Evolutionary conservation across 2,113 vertebrate species (phyloP).

Genomic region (Ophthalmotilapia sp.): DNA sequence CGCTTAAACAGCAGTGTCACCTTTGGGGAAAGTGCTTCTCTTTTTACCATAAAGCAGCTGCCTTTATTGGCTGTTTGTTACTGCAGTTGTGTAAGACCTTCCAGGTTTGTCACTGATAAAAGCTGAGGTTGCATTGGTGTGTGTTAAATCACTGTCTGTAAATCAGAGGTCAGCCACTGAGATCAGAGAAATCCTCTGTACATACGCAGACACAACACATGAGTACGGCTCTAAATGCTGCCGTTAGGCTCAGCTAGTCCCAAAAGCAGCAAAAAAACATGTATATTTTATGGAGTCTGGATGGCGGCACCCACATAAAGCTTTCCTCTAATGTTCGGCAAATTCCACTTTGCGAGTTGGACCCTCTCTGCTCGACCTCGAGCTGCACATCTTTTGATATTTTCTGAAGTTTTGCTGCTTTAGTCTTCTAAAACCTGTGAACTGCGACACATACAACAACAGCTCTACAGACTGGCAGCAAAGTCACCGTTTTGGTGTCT

Average conservation of each 20-base stretch:
- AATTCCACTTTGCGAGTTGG: neutral
- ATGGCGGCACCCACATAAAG: neutral
- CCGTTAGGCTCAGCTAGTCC: neutral
- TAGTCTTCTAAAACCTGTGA: neutral
- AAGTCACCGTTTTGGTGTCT: neutral
- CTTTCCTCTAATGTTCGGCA: neutral
- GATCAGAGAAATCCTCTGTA: fast-evolving
- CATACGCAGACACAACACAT: fast-evolving
- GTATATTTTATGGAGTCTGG: neutral
- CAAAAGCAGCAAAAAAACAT: neutral
- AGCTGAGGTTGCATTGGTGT: neutral
- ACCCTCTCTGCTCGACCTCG: neutral
- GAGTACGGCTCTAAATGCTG: fast-evolving
- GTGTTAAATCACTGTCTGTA: neutral
- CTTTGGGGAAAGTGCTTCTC: neutral
- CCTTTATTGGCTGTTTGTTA: neutral
- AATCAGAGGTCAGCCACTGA: neutral
- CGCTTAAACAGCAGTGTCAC: neutral
- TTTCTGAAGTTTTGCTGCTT: neutral
- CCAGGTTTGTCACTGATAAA: neutral
- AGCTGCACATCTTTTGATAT: neutral
- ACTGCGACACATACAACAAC: neutral
- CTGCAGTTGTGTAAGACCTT: neutral
- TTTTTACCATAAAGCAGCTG: neutral
- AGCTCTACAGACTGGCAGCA: neutral